Percentiles rank a stretch among this genome's conserved stretches.
These are phyloP conservation scores for Corynorhinus townsendii DNA, from an alignment of 2,113 vertebrate genomes.

Conservation along the genomic window DNA sequence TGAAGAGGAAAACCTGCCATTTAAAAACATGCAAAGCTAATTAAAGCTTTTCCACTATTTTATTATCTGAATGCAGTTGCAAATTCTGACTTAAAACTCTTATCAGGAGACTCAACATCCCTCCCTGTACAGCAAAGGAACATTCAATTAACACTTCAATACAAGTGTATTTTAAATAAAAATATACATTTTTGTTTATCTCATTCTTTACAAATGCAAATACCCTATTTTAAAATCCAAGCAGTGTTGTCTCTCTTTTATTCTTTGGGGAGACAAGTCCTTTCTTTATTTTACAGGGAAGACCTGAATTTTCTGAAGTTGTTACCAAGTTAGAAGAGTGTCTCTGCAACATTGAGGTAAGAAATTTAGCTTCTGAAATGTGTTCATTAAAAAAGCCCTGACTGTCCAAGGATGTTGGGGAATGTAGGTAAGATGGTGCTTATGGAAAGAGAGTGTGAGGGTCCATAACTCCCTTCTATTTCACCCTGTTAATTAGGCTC, in stretches of 20 bases:
- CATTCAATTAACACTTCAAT: constrained; percentile 76
- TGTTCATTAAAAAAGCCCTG: rapidly evolving
- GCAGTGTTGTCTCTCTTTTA: not conserved
- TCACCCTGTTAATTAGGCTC: not conserved
- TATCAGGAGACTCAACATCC: constrained; percentile 70
- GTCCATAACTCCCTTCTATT: not conserved
- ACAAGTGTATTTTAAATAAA: constrained; percentile 72
- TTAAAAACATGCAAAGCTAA: constrained; percentile 70
- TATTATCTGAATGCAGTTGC: constrained; percentile 70
- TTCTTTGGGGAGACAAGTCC: not conserved
- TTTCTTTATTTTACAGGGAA: constrained; percentile 82
- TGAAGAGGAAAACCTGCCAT: constrained; percentile 58
- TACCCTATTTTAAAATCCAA: constrained; percentile 62
- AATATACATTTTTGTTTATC: constrained; percentile 73
- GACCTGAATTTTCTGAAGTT: constrained; percentile 95
- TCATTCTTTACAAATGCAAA: constrained; percentile 71
- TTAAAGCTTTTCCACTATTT: constrained; percentile 70
- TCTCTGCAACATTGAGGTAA: constrained; percentile 93
- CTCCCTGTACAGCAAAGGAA: constrained; percentile 66
- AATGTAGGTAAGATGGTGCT: not conserved
- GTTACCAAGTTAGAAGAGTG: constrained; percentile 93
- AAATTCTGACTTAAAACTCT: constrained; percentile 75
- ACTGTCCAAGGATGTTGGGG: rapidly evolving
- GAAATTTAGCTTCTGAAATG: not conserved
- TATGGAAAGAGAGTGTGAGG: not conserved